Evolutionary conservation across 2,797 vertebrate genomes (phyloP).

Genomic region (Gymnoscopelus braueri): DNA sequence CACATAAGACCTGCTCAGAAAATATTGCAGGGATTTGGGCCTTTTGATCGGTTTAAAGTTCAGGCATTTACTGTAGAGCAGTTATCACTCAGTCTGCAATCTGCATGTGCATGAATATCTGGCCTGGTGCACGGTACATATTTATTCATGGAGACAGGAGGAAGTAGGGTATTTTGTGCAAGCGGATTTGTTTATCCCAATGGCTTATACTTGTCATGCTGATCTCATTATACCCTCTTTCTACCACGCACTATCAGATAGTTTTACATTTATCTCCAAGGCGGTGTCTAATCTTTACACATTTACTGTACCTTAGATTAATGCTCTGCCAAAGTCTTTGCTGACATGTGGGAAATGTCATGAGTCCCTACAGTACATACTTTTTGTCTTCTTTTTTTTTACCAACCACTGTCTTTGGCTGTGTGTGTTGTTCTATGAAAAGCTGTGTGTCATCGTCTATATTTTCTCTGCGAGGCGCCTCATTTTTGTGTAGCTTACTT

Average conservation of each 20-base stretch:
- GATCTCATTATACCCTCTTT: constrained; percentile 74
- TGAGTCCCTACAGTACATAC: constrained; percentile 17
- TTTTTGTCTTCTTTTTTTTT: constrained; percentile 8
- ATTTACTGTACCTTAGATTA: constrained; percentile 66
- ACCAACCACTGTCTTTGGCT: not conserved
- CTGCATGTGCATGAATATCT: constrained; percentile 41
- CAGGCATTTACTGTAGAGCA: constrained; percentile 64
- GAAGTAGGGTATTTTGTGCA: constrained; percentile 59
- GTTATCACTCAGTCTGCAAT: constrained; percentile 68
- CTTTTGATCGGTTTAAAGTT: constrained; percentile 72
- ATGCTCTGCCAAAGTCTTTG: constrained; percentile 41
- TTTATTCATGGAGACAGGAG: constrained; percentile 57
- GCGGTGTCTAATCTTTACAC: constrained; percentile 61
- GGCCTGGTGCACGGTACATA: constrained; percentile 28
- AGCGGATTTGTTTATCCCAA: constrained; percentile 65
- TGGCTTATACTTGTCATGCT: constrained; percentile 67
- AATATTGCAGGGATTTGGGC: constrained; percentile 77
- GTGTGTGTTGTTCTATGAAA: not conserved
- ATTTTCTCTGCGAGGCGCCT: too few species aligned
- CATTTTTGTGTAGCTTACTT: too few species aligned
- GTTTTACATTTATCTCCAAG: constrained; percentile 59
- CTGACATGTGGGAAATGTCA: constrained; percentile 52
- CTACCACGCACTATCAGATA: constrained; percentile 64
- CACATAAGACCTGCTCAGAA: constrained; percentile 69
- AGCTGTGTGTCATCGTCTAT: too few species aligned